Conservation (phyloP, 2,888 invertebrate species). For the Polydrusus cervinus region DNA sequence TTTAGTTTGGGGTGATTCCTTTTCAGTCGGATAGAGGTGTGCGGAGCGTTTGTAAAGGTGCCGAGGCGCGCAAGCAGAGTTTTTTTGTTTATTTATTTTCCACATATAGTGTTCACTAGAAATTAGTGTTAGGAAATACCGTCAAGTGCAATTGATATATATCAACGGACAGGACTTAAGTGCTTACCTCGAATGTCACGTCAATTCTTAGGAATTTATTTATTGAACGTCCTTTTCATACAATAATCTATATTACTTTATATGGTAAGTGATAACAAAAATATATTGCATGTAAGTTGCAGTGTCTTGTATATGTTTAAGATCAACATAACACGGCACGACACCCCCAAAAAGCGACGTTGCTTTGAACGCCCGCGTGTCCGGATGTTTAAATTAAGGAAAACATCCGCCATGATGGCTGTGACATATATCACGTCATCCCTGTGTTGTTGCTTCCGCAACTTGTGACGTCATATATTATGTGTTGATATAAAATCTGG, state of each 20-base stretch:
- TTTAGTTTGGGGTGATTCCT: constrained; percentile 65
- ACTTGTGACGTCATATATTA: constrained; percentile 64
- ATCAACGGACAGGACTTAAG: constrained; percentile 49
- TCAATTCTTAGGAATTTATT: constrained; percentile 47
- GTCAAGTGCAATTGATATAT: constrained; percentile 60
- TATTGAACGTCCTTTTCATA: constrained; percentile 44
- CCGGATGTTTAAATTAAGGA: constrained; percentile 65
- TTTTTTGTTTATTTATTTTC: constrained; percentile 70
- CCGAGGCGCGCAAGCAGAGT: constrained; percentile 60
- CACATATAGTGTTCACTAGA: constrained; percentile 57
- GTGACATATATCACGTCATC: constrained; percentile 71
- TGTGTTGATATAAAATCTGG: constrained; percentile 25
- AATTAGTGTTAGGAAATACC: constrained; percentile 60
- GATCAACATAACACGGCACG: background rate
- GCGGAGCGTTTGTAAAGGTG: constrained; percentile 66
- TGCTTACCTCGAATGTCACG: constrained; percentile 50
- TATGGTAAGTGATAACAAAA: constrained; percentile 34
- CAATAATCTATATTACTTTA: constrained; percentile 28
- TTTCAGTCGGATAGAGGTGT: constrained; percentile 70
- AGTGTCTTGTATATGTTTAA: background rate
- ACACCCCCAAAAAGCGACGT: background rate
- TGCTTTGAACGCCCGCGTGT: constrained; percentile 23
- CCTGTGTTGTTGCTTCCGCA: constrained; percentile 63
- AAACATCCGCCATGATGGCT: constrained; percentile 71
- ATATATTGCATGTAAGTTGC: background rate